Conservation (phyloP, 2,113 vertebrate genomes). For the Vidua chalybeata region DNA sequence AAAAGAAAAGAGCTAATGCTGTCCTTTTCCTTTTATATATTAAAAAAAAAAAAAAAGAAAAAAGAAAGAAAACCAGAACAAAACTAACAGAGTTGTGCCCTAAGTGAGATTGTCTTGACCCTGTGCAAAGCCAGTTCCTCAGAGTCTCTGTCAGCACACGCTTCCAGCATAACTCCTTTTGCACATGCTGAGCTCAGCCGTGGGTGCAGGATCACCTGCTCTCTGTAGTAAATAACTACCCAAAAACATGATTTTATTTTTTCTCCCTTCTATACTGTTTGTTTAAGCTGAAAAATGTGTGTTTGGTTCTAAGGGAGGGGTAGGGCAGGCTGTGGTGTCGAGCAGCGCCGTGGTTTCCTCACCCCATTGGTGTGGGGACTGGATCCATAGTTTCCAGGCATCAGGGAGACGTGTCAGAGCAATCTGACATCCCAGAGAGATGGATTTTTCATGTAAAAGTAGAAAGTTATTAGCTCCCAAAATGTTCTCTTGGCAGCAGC, state of each 20-base stretch:
- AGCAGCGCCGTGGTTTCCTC: rapidly evolving
- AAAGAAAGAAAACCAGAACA: not conserved
- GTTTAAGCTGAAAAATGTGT: not conserved
- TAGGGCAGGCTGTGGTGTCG: not conserved
- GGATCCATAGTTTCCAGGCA: not conserved
- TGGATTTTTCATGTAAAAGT: constrained; percentile 7
- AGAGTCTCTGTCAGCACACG: not conserved
- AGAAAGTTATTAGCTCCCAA: not conserved
- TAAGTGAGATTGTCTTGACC: constrained; percentile 24
- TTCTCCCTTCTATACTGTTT: not conserved
- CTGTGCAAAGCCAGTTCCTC: not conserved
- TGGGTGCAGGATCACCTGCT: not conserved
- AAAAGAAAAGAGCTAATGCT: constrained; percentile 12
- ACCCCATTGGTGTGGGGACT: not conserved
- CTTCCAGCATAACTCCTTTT: not conserved
- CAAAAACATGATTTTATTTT: not conserved
- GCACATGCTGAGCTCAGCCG: not conserved
- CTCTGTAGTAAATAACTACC: not conserved
- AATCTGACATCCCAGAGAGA: not conserved
- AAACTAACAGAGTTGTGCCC: constrained; percentile 27
- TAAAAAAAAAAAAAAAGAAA: no score
- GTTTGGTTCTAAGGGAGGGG: not conserved
- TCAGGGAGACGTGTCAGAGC: rapidly evolving
- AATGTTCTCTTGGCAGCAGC: not conserved
- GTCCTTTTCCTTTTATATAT: not conserved